A percentile compares a stretch with the other conserved stretches of the same genome.
Evolutionary conservation across 2,797 vertebrate species (phyloP).

Genomic region (Lacerta agilis): DNA sequence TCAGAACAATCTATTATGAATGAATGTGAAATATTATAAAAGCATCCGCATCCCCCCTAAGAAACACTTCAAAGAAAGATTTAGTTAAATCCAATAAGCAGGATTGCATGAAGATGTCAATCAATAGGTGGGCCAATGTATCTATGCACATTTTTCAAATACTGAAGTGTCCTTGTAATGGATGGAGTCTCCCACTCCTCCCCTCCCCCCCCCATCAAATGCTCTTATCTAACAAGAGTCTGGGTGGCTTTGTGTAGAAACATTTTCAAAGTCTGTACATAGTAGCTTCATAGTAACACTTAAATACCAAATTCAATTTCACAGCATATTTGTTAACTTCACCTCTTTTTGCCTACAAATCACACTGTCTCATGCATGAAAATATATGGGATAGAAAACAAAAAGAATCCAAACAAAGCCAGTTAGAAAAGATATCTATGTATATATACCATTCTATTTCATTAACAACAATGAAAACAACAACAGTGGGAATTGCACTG

Average conservation of each 20-base stretch:
- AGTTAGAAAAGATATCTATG: neutral
- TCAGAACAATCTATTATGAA: constrained; percentile 43
- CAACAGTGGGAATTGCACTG: constrained; percentile 1
- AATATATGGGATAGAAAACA: neutral
- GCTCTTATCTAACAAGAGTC: constrained; percentile 44
- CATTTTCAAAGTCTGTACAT: neutral
- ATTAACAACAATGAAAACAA: neutral
- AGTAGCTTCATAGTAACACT: constrained; percentile 24
- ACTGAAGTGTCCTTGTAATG: constrained; percentile 31
- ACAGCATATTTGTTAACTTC: neutral
- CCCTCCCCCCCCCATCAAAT: neutral
- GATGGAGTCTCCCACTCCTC: too few species aligned
- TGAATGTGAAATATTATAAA: constrained; percentile 52
- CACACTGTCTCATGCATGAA: neutral
- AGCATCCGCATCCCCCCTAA: constrained; percentile 48
- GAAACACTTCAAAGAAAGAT: constrained; percentile 58
- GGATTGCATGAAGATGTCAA: constrained; percentile 63
- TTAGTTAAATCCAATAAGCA: constrained; percentile 57
- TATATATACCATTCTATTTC: neutral
- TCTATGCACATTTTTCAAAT: constrained; percentile 41
- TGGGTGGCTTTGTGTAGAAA: constrained; percentile 34
- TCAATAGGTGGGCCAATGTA: constrained; percentile 52
- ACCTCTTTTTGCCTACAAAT: neutral
- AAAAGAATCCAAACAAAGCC: neutral
- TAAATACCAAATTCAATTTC: constrained; percentile 29